Evolutionary conservation across 2,888 invertebrate species (phyloP), one percentile per base, ranked within the genome.

Genomic region (Hirtodrosophila histrioides): DNA sequence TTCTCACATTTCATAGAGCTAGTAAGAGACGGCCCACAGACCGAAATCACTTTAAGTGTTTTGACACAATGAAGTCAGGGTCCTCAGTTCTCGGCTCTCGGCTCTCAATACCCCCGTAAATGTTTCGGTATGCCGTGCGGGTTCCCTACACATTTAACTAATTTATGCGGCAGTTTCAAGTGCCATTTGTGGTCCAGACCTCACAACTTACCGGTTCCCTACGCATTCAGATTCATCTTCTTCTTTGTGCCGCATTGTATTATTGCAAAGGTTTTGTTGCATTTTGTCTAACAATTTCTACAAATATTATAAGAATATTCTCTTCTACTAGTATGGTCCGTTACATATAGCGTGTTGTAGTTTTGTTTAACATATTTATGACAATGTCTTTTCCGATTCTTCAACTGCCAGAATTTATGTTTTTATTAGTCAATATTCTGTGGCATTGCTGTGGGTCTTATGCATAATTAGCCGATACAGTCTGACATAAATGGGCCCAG

Each of bases 341-440:
- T 81, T 77, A 78, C 50, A 51, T n/a, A 65, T 50, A 65, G 63
- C 65, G 60, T 46, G 88, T 72, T 83, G 62, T 69, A 78, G 88
- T 82, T 83, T 83, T 88, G 88, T 88, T 80, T 73, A 82, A 86
- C 84, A 84, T 84, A 84, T 88, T 88, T 88, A 88, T 78, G 86
- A 69, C 60, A 64, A 64, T 61, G 55, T 58, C 57, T 63, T 55
- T 69, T 63, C 49, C 17, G 49, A 40, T 49, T 46, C 53, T 57
- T 8, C 11, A 63, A 36, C 46, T 50, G 56, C 12, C 23, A 48
- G 41, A 70, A 75, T 76, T 76, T 66, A 76, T 78, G 75, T 78
- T 49, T 78, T 70, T 78, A 76, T 76, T 78, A 76, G 66, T 55
- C 60, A 60, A 70, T 63, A 69, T 69, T 60, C 83, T 45, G 40